Evolutionary conservation across 2,888 invertebrate genomes (phyloP), one percentile per base, ranked within the genome.

Genomic region (Papilio gigon): DNA sequence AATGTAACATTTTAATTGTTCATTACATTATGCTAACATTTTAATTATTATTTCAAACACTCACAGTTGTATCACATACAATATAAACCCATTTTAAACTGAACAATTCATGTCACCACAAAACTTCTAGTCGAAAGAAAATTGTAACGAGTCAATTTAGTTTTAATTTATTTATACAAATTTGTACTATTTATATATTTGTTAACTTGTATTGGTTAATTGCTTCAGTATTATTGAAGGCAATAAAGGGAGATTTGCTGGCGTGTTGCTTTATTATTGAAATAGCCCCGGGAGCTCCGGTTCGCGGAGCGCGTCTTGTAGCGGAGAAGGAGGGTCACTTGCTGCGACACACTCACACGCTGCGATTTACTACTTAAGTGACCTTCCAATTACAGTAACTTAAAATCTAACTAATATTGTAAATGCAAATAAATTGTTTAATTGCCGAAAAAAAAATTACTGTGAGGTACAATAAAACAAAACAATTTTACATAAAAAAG

Each of bases 131-230:
- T 90, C 90, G 89, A 83, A 77, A 75, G 71, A 78, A 77, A 76
- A 74, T 79, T 79, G 76, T 82, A 82, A 83, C 80, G 81, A 83
- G 79, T 75, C 73, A 80, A 80, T 85, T 84, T 84, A 83, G 77
- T 83, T 88, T 88, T 67, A 63, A 86, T 88, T 85, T 88, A 87
- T 87, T 88, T 88, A 86, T 86, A 89, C 84, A 86, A 80, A 84
- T 89, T 86, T 90, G 84, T 88, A 87, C 82, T 84, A 83, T 84
- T 86, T 87, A 80, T 78, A 78, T 78, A 85, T 74, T 82, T 84
- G 84, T 84, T 82, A 82, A 81, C 81, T 85, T 78, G 82, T 81
- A 88, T 86, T 84, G 81, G 85, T 86, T 84, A 71, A 77, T 73
- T 87, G 86, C 90, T 89, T 89, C 81, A 85, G 78, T 88, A 88